Evolutionary conservation across 2,888 invertebrate species (phyloP).

Genomic region (Hymenopus coronatus): DNA sequence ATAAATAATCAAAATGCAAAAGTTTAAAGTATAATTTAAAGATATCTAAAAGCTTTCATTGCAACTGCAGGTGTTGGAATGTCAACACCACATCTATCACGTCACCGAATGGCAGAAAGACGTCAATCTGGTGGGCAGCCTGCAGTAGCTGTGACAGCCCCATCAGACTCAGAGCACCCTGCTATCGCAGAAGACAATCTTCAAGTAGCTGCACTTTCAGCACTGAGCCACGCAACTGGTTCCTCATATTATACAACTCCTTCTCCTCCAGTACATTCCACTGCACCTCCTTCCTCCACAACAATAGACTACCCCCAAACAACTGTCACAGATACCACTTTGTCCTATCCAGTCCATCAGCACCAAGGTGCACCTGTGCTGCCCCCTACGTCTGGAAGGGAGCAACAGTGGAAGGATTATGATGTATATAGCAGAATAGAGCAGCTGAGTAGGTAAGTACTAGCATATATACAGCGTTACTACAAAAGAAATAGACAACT

Average conservation of each 20-base stretch:
- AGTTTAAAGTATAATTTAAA: background rate
- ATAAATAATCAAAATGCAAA: no score
- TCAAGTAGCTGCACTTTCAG: conserved; percentile 40
- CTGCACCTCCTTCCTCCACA: conserved; percentile 3
- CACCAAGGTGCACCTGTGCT: conserved; percentile 40
- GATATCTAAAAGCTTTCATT: background rate
- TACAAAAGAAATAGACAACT: no score
- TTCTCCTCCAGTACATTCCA: conserved; percentile 46
- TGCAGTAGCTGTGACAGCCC: background rate
- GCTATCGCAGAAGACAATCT: conserved; percentile 4
- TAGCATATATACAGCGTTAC: no score
- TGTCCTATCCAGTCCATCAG: conserved; percentile 23
- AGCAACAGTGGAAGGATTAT: conserved; percentile 16
- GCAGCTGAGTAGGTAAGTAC: conserved; percentile 60
- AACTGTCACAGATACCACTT: background rate
- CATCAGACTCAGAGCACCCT: background rate
- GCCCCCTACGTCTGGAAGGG: conserved; percentile 50
- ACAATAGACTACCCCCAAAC: background rate
- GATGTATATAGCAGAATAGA: conserved; percentile 65
- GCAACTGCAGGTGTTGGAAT: conserved; percentile 2
- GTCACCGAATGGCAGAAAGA: conserved; percentile 12
- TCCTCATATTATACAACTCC: conserved; percentile 49
- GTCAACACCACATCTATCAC: conserved; percentile 23
- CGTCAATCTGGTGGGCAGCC: background rate
- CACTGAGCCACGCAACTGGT: conserved; percentile 38